Conservation (phyloP, 2,113 vertebrate genomes). For the Pagrus major region DNA sequence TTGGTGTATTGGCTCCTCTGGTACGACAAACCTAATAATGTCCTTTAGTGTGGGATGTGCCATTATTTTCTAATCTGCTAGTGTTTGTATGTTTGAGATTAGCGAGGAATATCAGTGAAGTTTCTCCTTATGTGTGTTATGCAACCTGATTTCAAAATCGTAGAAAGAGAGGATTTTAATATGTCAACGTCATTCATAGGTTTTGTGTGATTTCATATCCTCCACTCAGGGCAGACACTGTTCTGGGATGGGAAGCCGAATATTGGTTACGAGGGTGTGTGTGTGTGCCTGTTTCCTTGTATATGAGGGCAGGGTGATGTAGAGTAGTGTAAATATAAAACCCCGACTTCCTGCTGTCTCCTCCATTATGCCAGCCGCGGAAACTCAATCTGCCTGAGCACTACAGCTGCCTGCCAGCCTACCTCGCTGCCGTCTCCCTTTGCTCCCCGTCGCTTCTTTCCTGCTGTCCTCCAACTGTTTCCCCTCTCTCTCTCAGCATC, state of each 20-base stretch:
- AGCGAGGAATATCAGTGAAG: no score
- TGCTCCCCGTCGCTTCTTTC: slow-evolving; percentile 22
- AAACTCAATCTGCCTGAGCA: slow-evolving; percentile 79
- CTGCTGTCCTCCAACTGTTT: slow-evolving; percentile 13
- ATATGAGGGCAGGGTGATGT: slow-evolving; percentile 73
- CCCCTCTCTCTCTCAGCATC: slow-evolving; percentile 13
- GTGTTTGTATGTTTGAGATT: no score
- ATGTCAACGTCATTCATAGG: not conserved
- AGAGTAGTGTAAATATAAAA: slow-evolving; percentile 85
- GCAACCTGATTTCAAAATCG: no score
- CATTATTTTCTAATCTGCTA: no score
- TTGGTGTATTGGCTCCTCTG: no score
- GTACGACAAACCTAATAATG: no score
- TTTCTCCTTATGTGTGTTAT: no score
- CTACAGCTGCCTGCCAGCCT: slow-evolving; percentile 54
- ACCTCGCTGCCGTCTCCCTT: slow-evolving; percentile 43
- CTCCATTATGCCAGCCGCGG: slow-evolving; percentile 78
- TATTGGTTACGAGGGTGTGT: slow-evolving; percentile 24
- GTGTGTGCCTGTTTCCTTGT: slow-evolving; percentile 45
- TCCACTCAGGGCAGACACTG: not conserved
- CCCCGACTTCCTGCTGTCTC: slow-evolving; percentile 80
- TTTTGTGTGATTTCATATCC: slow-evolving; percentile 22
- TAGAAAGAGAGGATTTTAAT: no score
- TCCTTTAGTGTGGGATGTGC: no score
- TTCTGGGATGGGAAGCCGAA: not conserved